Conservation (phyloP, 2,113 vertebrate species). For the Solea senegalensis region DNA sequence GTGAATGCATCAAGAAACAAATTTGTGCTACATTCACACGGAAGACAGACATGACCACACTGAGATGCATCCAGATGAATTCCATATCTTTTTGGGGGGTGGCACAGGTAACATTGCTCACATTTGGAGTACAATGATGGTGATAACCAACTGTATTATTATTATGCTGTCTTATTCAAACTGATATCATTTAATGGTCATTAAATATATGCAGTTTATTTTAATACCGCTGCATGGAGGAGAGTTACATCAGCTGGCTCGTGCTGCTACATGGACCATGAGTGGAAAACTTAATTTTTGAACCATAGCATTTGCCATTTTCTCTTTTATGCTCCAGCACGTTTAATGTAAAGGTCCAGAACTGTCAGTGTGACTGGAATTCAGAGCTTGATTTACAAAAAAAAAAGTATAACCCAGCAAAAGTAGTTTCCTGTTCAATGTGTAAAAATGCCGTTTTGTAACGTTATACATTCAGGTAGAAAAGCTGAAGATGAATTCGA, state of each 20-base stretch:
- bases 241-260: constrained; percentile 22
- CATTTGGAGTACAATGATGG: not conserved
- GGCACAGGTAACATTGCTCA: constrained; percentile 8
- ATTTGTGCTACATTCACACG: constrained; percentile 37
- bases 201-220: constrained; percentile 41
- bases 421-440: constrained; percentile 7
- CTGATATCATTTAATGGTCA: constrained; percentile 33
- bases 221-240: constrained; percentile 14
- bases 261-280: constrained; percentile 34
- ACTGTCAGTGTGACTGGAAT: constrained; percentile 49
- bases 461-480: constrained; percentile 3
- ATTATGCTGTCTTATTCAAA: constrained; percentile 19
- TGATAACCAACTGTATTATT: not conserved
- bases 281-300: constrained; percentile 44
- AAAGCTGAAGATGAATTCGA: not conserved
- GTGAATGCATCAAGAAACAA: constrained; percentile 41
- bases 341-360: constrained; percentile 42
- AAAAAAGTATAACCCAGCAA: constrained; percentile 1
- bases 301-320: constrained; percentile 58
- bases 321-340: constrained; percentile 39
- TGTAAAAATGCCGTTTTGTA: not conserved
- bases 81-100: not conserved
- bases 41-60: constrained; percentile 20
- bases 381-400: constrained; percentile 43
- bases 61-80: constrained; percentile 24